These are phyloP conservation scores for Perithous albicinctus DNA, from an alignment of 2,888 invertebrate genomes.

Conservation along the genomic window DNA sequence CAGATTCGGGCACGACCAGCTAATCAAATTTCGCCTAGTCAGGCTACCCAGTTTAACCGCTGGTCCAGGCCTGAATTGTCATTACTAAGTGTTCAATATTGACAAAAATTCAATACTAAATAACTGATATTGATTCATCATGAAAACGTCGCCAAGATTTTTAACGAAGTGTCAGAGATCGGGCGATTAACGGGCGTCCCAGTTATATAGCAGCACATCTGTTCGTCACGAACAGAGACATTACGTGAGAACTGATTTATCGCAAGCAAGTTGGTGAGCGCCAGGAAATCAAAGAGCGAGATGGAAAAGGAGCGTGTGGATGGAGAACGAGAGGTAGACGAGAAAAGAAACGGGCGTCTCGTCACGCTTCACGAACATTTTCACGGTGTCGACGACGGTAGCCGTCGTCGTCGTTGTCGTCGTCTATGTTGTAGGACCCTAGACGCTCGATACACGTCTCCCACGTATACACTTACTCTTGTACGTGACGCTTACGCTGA, in stretches of 20 bases:
- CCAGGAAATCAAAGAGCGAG: constrained; percentile 38
- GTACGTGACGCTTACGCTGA: constrained; percentile 39
- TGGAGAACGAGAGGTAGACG: neutral
- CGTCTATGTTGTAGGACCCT: neutral
- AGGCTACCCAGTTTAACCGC: too few relatives aligned
- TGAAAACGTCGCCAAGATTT: neutral
- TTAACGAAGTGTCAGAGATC: neutral
- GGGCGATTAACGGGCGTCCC: neutral
- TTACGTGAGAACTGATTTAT: constrained; percentile 65
- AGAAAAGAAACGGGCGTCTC: constrained; percentile 35
- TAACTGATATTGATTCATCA: too few relatives aligned
- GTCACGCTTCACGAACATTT: constrained; percentile 60
- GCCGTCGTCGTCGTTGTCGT: constrained; percentile 9
- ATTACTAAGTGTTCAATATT: too few relatives aligned
- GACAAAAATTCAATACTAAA: too few relatives aligned
- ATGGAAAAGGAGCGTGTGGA: constrained; percentile 40
- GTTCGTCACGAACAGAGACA: constrained; percentile 61
- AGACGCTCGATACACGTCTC: constrained; percentile 25
- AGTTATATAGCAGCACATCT: constrained; percentile 18
- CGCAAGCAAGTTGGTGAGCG: constrained; percentile 14
- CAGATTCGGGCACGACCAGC: too few relatives aligned
- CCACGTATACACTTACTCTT: constrained; percentile 21
- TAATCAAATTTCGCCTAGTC: too few relatives aligned
- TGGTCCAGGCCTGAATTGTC: too few relatives aligned
- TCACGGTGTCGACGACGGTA: constrained; percentile 48